Evolutionary conservation across 2,888 invertebrate species (phyloP), one percentile per base, ranked within the genome.

Genomic region (Stictocephala bisonia): DNA sequence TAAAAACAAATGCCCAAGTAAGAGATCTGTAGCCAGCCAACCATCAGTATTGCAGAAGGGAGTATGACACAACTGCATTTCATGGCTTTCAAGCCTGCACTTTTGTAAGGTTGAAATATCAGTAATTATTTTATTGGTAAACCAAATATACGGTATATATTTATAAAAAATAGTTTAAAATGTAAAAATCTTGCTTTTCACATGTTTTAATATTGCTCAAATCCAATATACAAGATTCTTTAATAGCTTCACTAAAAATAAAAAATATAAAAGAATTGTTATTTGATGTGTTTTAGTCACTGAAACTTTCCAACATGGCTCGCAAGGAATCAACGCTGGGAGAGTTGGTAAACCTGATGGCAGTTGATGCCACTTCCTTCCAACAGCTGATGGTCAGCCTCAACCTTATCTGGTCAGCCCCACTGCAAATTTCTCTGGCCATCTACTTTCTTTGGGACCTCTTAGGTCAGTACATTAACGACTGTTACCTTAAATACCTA

Each of bases 271-370:
- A 13, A 4, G 15, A 4, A 15, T 6, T 22, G 64, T n/a, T 44
- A n/a, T 50, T 68, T 22, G 3, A 9, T 7, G 7, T 31, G 15
- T 66, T 71, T n/a, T 75, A 82, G 81, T 79, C 94, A 0, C 83
- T 95, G 72, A 86, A 90, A 64, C 90, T 95, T 85, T 94, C 94
- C 0, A 94, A 93, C 82, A 85, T 90, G 0, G 90, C 94, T 0
- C 87, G 92, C 75, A 94, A 93, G 81, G 92, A 93, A 80, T 92
- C 93, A 0, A 94, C 95, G 0, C 92, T 95, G 0, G 96, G 96
- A 40, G 95, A 96, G 88, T 95, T 96, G 79, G 95, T 96, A 11
- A 96, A 96, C 83, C 86, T 96, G 77, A 96, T 96, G 95, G 91
- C 94, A 3, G 95, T 96, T 0, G 96, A 96, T 84, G 94, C 95